Base-by-base conservation (phyloP, 2,113 vertebrate genomes). In the Deroptyus accipitrinus region DNA sequence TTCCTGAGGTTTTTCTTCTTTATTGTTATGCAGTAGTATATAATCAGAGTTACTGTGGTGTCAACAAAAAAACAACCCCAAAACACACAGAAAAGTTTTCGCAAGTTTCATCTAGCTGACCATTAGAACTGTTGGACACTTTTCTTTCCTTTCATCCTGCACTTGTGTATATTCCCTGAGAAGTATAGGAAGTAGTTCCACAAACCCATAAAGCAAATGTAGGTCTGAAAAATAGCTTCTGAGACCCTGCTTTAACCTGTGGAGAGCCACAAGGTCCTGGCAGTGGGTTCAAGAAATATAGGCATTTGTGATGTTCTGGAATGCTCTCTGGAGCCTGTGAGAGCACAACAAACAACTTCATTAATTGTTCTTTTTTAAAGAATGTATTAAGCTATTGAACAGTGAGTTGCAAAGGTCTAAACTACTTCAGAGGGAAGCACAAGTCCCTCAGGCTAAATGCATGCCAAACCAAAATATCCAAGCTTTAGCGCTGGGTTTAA, bases 251-350 rank as follows among this genome's bases (percentile, higher is more conserved):
- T 41, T 82, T 54, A 90, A 90, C 31, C 4, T 63, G 7, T 25
- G 37, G 69, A 81, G 44, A 89, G 16, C 2, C 46, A n/a, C 16
- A 52, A 57, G 31, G 39, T 80, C 64, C 25, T 46, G 17, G n/a
- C 17, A 49, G n/a, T 28, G 37, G 19, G 7, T 41, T 73, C 59
- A 55, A 37, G 39, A 73, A 59, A 54, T 14, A 3, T 0, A 0
- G 76, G 35, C 22, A 63, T 80, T 73, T 76, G 14, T 51, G 25
- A 24, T 83, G 11, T 33, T 61, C 42, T 88, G 17, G 78, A 93
- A 83, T 64, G 19, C 19, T 61, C 9, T 55, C 11, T 46, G 48
- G 16, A 15, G 25, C 39, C 42, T 76, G 18, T 75, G 17, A 41
- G 28, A 77, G 9, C 0, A 1, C 55, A 89, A 61, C 6, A 75